These are phyloP conservation scores for Crocuta crocuta DNA, from an alignment of 2,113 vertebrate genomes.

Conservation along the genomic window DNA sequence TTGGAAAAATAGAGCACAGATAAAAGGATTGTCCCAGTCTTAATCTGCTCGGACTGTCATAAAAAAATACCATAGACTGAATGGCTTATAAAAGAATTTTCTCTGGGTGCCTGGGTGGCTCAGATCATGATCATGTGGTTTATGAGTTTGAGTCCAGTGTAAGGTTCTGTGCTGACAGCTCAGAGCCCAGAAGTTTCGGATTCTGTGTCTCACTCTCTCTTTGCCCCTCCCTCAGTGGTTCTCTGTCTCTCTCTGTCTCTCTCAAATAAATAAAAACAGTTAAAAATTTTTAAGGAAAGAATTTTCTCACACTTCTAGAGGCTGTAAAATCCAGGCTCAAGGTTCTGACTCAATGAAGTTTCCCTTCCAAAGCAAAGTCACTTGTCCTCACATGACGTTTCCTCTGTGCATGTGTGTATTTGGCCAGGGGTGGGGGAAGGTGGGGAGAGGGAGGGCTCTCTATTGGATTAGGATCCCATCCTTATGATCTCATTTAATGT, in stretches of 20 bases:
- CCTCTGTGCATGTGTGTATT: rapidly evolving
- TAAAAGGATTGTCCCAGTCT: neutral
- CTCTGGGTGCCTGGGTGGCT: too few species aligned
- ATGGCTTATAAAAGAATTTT: neutral
- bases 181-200: too few species aligned
- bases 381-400: neutral
- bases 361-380: neutral
- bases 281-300: neutral
- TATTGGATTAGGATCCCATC: neutral
- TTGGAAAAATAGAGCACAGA: neutral
- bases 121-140: too few species aligned
- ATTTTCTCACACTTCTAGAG: neutral
- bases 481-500: neutral
- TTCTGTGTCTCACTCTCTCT: too few species aligned
- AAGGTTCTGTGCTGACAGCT: too few species aligned
- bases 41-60: neutral
- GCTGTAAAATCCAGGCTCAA: neutral
- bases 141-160: too few species aligned
- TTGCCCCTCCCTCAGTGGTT: too few species aligned
- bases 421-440: neutral
- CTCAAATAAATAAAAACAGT: too few species aligned
- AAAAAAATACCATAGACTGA: neutral
- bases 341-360: neutral
- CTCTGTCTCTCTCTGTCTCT: too few species aligned
- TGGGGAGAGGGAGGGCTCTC: neutral